Evolutionary conservation across 2,113 vertebrate species (phyloP).

Genomic region (Phrynosoma platyrhinos): DNA sequence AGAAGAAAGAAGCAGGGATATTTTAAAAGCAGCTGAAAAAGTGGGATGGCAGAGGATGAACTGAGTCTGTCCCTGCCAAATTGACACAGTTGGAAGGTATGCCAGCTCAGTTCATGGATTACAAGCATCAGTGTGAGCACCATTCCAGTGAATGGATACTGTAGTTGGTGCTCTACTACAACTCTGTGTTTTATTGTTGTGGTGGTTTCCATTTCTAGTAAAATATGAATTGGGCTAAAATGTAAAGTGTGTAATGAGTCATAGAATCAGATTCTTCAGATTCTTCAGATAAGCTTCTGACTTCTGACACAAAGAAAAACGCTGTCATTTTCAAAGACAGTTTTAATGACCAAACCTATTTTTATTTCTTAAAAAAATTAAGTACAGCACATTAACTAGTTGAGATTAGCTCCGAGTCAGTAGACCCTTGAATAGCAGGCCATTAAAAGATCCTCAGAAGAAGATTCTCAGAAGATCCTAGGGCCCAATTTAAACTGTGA

Average conservation of each 20-base stretch:
- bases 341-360: constrained; percentile 45
- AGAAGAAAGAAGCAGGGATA: no score
- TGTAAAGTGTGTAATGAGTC: not conserved
- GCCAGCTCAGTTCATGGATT: not conserved
- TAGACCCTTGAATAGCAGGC: not conserved
- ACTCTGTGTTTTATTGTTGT: not conserved
- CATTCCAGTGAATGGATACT: not conserved
- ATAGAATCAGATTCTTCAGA: no score
- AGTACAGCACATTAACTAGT: constrained; percentile 8
- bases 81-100: no score
- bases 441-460: not conserved
- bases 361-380: constrained; percentile 48
- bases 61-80: no score
- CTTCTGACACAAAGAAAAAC: not conserved
- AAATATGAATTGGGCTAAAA: not conserved
- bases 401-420: not conserved
- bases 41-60: no score
- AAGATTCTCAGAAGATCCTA: not conserved
- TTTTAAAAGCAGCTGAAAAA: no score
- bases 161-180: not conserved
- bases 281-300: not conserved
- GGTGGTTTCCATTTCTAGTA: not conserved
- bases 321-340: not conserved
- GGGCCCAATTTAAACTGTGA: not conserved
- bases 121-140: not conserved